phyloP scores from a whole-genome alignment of 1,140 invertebrate species.

The Brachionus sp. region DNA sequence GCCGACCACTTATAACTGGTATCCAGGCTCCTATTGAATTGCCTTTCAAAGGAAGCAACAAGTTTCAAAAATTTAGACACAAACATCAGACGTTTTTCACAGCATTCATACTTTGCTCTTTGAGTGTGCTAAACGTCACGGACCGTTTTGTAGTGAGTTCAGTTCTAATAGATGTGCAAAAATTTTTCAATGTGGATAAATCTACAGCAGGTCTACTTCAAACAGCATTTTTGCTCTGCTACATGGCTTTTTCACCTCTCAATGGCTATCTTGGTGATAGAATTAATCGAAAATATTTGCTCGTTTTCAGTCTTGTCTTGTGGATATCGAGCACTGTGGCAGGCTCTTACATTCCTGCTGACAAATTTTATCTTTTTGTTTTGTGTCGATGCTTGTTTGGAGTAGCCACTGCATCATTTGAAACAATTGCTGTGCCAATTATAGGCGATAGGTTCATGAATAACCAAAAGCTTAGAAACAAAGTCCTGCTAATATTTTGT shows the following conservation, averaged over 20 bases:
- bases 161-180: slow-evolving; percentile 24
- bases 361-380: slow-evolving; percentile 42
- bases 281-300: slow-evolving; percentile 44
- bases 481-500: background rate
- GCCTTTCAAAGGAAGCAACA: background rate
- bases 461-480: slow-evolving; percentile 14
- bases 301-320: slow-evolving; percentile 22
- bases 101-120: background rate
- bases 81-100: slow-evolving; percentile 37
- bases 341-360: background rate
- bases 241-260: slow-evolving; percentile 39
- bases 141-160: slow-evolving; percentile 44
- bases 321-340: slow-evolving; percentile 23
- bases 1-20: background rate
- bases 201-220: slow-evolving; percentile 44
- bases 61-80: slow-evolving; percentile 12
- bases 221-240: slow-evolving; percentile 27
- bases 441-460: slow-evolving; percentile 32
- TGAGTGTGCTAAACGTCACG: slow-evolving; percentile 23
- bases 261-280: slow-evolving; percentile 46
- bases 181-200: slow-evolving; percentile 36
- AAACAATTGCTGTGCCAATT: slow-evolving; percentile 34
- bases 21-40: background rate
- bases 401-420: slow-evolving; percentile 43
- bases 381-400: slow-evolving; percentile 26